phyloP scores from a whole-genome alignment of 1,140 invertebrate species.

The Dinoponera quadriceps region DNA sequence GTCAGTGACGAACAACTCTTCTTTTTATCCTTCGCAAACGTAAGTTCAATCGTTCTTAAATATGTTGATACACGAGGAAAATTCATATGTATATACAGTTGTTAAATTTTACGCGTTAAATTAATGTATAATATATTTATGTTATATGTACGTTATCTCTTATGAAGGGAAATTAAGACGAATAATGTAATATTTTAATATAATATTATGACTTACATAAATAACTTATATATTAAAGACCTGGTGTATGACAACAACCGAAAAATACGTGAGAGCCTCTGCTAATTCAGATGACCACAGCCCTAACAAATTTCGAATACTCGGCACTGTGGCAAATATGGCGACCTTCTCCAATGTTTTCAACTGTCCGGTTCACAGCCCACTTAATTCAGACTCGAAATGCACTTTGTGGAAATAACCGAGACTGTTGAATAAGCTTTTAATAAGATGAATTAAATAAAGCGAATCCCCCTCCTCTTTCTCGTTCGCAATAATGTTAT shows the following conservation, averaged over 20 bases:
- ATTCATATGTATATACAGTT: neutral
- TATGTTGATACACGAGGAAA: neutral
- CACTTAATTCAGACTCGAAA: slow-evolving; percentile 44
- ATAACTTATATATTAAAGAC: slow-evolving; percentile 7
- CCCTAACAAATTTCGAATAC: slow-evolving; percentile 29
- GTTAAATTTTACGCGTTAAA: too few species aligned
- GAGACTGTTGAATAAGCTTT: too few species aligned
- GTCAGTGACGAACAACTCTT: slow-evolving; percentile 39
- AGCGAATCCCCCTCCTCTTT: too few species aligned
- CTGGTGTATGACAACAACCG: slow-evolving; percentile 25
- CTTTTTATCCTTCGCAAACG: slow-evolving; percentile 53
- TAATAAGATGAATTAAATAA: too few species aligned
- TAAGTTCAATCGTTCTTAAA: slow-evolving; percentile 4
- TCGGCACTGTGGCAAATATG: slow-evolving; percentile 37
- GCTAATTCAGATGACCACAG: slow-evolving; percentile 40
- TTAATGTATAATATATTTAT: too few species aligned
- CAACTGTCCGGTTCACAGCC: slow-evolving; percentile 3
- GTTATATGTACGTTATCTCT: too few species aligned
- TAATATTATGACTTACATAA: neutral
- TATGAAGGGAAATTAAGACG: neutral
- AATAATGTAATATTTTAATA: neutral
- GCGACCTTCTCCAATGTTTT: slow-evolving; percentile 25
- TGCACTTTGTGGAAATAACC: slow-evolving; percentile 47
- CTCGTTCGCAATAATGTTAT: too few species aligned
- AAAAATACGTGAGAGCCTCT: neutral